Evolutionary conservation across 92 coral and sea anemone genomes (phyloP).

Genomic region (Palythoa caribaeorum): DNA sequence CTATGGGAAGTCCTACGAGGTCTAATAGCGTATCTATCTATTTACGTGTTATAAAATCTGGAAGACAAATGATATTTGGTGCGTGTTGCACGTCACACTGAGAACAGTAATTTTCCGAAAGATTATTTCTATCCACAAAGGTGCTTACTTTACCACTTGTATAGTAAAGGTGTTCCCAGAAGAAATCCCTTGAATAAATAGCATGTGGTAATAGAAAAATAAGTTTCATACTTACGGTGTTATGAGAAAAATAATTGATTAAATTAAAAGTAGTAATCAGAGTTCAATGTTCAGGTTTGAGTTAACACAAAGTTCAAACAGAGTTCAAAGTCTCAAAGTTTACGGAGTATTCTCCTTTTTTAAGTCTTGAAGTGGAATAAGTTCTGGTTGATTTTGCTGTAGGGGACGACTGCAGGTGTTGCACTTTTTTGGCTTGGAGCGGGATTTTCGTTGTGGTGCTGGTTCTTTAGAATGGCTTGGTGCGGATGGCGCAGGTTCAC

Average conservation of each 20-base stretch:
- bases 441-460: neutral
- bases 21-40: neutral
- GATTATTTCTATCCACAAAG: neutral
- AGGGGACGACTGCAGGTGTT: neutral
- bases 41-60: neutral
- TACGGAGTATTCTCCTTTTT: neutral
- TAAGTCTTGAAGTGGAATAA: neutral
- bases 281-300: neutral
- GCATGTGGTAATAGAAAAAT: neutral
- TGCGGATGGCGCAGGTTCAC: neutral
- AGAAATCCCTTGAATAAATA: neutral
- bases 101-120: neutral
- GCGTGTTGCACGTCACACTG: neutral
- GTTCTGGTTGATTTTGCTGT: neutral
- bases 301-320: neutral
- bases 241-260: neutral
- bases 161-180: neutral
- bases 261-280: neutral
- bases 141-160: too few relatives aligned
- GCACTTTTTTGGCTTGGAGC: neutral
- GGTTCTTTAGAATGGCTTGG: neutral
- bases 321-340: too few relatives aligned
- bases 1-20: neutral
- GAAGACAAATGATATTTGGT: neutral
- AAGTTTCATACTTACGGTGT: neutral